Evolutionary conservation across 2,797 vertebrate genomes (phyloP).

Genomic region (Perodicticus potto): DNA sequence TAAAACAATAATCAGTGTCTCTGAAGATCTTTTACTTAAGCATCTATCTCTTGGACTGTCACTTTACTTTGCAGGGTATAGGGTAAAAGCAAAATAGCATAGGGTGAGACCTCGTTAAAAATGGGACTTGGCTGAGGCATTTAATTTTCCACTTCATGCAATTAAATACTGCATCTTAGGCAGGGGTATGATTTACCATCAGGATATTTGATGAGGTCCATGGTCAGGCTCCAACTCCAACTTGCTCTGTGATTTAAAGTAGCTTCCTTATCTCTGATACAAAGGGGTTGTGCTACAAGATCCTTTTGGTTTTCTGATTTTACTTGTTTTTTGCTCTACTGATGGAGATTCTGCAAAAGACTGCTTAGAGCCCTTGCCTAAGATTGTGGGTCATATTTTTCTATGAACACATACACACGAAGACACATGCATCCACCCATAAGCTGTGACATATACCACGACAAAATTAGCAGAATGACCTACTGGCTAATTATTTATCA

Average conservation of each 20-base stretch:
- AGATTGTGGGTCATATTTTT: background rate
- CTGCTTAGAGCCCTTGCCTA: background rate
- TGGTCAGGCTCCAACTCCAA: background rate
- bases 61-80: background rate
- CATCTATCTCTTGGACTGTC: slow-evolving; percentile 46
- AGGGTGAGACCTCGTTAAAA: background rate
- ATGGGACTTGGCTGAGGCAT: background rate
- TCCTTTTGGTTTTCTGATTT: background rate
- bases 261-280: slow-evolving; percentile 33
- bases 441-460: background rate
- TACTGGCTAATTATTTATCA: background rate
- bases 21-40: background rate
- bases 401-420: background rate
- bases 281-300: background rate
- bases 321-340: background rate
- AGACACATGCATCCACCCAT: too few species aligned
- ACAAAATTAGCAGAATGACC: background rate
- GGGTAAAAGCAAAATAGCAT: background rate
- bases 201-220: background rate
- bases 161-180: slow-evolving; percentile 26
- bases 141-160: slow-evolving; percentile 56
- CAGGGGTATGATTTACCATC: background rate
- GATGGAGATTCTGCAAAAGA: background rate
- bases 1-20: slow-evolving; percentile 66
- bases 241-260: slow-evolving; percentile 26